Evolutionary conservation across 23 tunicate genomes (phyloP).

Genomic region (Trididemnum nubilum): DNA sequence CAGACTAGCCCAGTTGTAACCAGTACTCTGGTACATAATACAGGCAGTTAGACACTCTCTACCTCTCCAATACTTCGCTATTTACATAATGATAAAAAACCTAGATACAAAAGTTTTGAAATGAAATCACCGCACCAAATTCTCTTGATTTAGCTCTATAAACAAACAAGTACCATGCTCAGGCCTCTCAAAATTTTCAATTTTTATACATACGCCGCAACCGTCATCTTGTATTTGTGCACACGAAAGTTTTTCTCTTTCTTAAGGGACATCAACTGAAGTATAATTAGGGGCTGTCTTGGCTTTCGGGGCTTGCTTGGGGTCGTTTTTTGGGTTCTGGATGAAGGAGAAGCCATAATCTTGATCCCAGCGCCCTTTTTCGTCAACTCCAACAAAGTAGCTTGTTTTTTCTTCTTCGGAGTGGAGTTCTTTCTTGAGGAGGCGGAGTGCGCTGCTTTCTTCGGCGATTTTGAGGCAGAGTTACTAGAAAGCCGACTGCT

Average conservation of each 20-base stretch:
- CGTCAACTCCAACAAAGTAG: constrained; percentile 65
- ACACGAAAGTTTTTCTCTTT: constrained; percentile 59
- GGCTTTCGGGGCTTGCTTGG: constrained; percentile 50
- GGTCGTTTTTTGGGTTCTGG: constrained; percentile 30
- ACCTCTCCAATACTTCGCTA: too few species aligned
- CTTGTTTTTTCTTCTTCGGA: constrained; percentile 72
- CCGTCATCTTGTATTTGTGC: constrained; percentile 55
- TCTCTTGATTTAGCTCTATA: too few species aligned
- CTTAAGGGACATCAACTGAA: constrained; percentile 49
- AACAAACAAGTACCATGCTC: too few species aligned
- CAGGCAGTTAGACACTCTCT: too few species aligned
- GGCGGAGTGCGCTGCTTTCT: neutral
- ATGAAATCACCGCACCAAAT: too few species aligned
- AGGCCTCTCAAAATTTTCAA: too few species aligned
- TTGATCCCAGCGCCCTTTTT: constrained; percentile 60
- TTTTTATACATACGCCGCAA: constrained; percentile 36
- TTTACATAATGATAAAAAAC: too few species aligned
- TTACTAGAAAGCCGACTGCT: neutral
- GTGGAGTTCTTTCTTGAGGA: constrained; percentile 59
- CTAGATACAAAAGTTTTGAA: too few species aligned
- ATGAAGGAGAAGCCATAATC: constrained; percentile 40
- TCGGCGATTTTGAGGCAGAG: neutral
- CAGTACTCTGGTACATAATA: too few species aligned
- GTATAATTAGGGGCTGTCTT: constrained; percentile 59
- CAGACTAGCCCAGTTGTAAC: too few species aligned